Base-by-base conservation (phyloP, 2,113 vertebrate species). In the Rhynchomys soricoides region DNA sequence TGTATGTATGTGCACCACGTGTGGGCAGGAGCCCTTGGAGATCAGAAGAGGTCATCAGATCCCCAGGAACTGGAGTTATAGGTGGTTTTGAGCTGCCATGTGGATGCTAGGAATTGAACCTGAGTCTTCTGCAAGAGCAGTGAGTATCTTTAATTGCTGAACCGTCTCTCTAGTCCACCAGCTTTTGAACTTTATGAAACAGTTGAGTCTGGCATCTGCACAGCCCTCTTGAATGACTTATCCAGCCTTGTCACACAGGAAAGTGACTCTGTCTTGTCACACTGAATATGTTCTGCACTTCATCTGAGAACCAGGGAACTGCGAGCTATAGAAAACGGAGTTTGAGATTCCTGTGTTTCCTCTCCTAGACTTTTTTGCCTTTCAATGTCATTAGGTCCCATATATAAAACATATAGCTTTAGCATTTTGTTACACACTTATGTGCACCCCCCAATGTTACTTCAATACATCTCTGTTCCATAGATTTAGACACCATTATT, bases 201-300 rank as follows among this genome's bases (percentile, higher is more conserved):
- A 81, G 55, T 74, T 29, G 68, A 16, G 82, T 71, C 74, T 89
- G 96, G 75, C 93, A 79, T 71, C 70, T 52, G 90, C 89, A 88
- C 75, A 92, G 86, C 75, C 7, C 34, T 93, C 31, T 17, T 90
- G 77, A 26, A 7, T 94, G 96, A 97, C 64, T 85, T 96, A 79
- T 87, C 73, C 86, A 90, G 26, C 74, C 11, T 85, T 55, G 71
- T 29, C 62, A 78, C 93, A 95, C 78, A 87, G 93, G 83, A 96
- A 97, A 92, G 70, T 2, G 4, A 50, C 29, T 88, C 83, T n/a
- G 24, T 93, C 64, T 91, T 64, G 68, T 79, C 50, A 78, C 75
- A 71, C 37, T 73, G 74, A 81, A 73, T 68, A 29, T 82, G 52
- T 87, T 89, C 75, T 96, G 71, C 45, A 87, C 55, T 64, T 89